Evolutionary conservation across 1,140 invertebrate species (phyloP).

Genomic region (Anoplophora glabripennis): DNA sequence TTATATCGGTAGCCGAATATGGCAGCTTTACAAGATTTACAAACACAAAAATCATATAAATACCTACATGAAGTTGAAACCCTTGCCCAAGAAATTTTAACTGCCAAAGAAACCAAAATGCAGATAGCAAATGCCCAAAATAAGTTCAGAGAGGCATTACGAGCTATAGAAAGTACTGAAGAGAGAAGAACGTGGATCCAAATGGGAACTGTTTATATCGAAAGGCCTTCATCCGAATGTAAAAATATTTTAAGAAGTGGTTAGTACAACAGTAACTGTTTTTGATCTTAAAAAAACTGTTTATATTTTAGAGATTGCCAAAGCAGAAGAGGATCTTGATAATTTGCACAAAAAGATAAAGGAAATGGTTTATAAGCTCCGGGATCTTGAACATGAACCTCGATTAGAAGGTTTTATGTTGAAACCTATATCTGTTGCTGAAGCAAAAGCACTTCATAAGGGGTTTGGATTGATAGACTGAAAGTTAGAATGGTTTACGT

Average conservation of each 20-base stretch:
- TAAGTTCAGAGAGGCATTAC: slow-evolving; percentile 41
- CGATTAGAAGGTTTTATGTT: slow-evolving; percentile 39
- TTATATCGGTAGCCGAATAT: too few relatives aligned
- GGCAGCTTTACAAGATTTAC: slow-evolving; percentile 20
- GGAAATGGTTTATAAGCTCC: slow-evolving; percentile 33
- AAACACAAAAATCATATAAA: slow-evolving; percentile 39
- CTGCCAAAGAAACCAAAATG: slow-evolving; percentile 42
- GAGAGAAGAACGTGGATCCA: slow-evolving; percentile 39
- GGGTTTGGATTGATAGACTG: slow-evolving; percentile 27
- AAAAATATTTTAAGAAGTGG: slow-evolving; percentile 34
- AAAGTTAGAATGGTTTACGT: too few relatives aligned
- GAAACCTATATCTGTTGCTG: slow-evolving; percentile 39
- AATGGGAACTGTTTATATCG: slow-evolving; percentile 35
- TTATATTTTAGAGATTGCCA: slow-evolving; percentile 32
- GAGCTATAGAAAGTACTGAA: slow-evolving; percentile 32
- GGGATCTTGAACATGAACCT: slow-evolving; percentile 43
- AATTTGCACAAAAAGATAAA: slow-evolving; percentile 36
- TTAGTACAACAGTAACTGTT: slow-evolving; percentile 11
- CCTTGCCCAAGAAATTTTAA: slow-evolving; percentile 42
- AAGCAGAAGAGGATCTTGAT: slow-evolving; percentile 31
- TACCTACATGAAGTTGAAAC: slow-evolving; percentile 43
- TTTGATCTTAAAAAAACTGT: neutral
- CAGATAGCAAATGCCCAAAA: slow-evolving; percentile 41
- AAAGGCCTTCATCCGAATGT: slow-evolving; percentile 37
- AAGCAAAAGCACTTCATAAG: slow-evolving; percentile 40